phyloP scores from a whole-genome alignment of 2,888 invertebrate species.

The Eupeodes latifasciatus region DNA sequence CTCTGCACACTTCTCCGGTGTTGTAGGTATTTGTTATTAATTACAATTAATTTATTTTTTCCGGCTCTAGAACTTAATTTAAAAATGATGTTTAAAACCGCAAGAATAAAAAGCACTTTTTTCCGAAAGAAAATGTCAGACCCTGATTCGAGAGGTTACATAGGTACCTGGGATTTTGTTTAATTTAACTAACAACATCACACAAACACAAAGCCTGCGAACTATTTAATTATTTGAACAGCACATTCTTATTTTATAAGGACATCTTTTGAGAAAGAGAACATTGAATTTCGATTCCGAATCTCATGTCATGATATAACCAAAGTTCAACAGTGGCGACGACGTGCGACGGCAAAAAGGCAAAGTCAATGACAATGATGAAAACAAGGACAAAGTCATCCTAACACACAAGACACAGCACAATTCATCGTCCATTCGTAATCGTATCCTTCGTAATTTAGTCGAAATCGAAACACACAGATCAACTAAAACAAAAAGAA shows the following conservation, averaged over 20 bases:
- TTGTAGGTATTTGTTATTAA: neutral
- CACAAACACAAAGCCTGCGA: neutral
- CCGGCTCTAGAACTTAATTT: too few relatives aligned
- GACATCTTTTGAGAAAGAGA: neutral
- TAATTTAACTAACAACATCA: neutral
- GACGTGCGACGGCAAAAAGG: neutral
- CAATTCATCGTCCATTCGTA: constrained; percentile 4
- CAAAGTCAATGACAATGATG: neutral
- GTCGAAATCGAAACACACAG: neutral
- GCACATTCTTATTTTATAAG: neutral
- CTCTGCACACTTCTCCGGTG: neutral
- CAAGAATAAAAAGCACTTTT: too few relatives aligned
- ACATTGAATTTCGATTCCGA: neutral
- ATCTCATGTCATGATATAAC: neutral
- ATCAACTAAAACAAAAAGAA: neutral
- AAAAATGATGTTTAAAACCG: neutral
- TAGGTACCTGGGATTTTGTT: neutral
- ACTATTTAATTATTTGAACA: neutral
- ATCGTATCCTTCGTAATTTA: constrained; percentile 11
- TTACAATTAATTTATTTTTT: neutral
- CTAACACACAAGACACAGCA: neutral
- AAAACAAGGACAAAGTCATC: neutral
- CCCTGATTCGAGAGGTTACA: neutral
- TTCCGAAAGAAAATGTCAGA: neutral
- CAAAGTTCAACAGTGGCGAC: neutral